Evolutionary conservation across 2,797 vertebrate genomes (phyloP), one percentile per base, ranked within the genome.

Genomic region (Lagodon rhomboides): DNA sequence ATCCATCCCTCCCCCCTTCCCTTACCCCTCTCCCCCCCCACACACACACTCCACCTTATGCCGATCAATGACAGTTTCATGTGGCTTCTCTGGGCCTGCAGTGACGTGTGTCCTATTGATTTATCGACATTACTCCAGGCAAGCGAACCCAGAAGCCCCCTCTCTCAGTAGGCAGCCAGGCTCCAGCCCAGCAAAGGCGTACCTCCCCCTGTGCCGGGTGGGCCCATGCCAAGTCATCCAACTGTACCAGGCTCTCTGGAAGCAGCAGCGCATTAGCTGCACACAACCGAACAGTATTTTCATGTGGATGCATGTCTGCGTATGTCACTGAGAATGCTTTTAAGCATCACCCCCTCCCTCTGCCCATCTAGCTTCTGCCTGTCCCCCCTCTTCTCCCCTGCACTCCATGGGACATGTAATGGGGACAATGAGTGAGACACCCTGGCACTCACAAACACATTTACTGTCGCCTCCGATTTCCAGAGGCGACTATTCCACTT

Each of bases 21-120:
- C 85, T 77, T 27, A 56, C 75, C 41, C 77, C 63, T 55, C 79
- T 68, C 75, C 64, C 78, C 77, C 66, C 60, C 70, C 84, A 66
- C 83, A 27, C 83, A 76, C 77, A 73, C 67, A 68, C 84, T 84
- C 87, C 83, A 92, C 94, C 90, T 87, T 83, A 85, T 93, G 89
- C 94, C 91, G 93, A 96, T 96, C 95, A 95, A 95, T 96, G 95
- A 91, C 93, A 95, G 95, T 95, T 95, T 95, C 94, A 94, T 95
- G 94, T 95, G 94, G 95, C 95, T 95, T 94, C 94, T 94, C 93
- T 89, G 93, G 94, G 94, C 94, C 94, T 90, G 92, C 94, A 94
- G 94, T 95, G 94, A 95, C 94, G 95, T 93, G 93, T 93, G 95
- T 95, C 93, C 93, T 95, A 96, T 95, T 95, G 95, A 96, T 96